These are phyloP conservation scores for Bostrychus sinensis DNA, from an alignment of 2,113 vertebrate genomes.

Conservation along the genomic window DNA sequence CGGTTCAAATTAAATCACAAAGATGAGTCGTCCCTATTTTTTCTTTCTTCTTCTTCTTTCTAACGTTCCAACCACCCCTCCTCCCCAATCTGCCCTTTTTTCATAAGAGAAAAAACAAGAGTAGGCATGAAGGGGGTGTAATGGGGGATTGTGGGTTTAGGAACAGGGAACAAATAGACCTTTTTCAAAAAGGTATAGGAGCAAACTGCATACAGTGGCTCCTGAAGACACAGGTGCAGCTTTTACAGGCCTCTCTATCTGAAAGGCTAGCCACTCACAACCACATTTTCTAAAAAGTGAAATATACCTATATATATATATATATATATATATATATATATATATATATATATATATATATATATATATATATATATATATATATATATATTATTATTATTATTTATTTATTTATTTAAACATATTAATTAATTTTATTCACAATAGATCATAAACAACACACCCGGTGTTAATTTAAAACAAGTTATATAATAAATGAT, in stretches of 20 bases:
- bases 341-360: no score
- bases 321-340: no score
- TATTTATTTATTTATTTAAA: no score
- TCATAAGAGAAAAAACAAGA: slow-evolving; percentile 23
- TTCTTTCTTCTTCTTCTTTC: slow-evolving; percentile 26
- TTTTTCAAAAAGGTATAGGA: slow-evolving; percentile 30
- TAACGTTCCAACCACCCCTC: slow-evolving; percentile 36
- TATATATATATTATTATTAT: no score
- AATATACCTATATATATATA: no score
- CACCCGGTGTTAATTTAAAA: no score
- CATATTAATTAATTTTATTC: no score
- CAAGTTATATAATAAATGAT: no score
- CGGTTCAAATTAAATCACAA: slow-evolving; percentile 71
- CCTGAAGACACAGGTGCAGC: slow-evolving; percentile 8
- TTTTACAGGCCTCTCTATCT: slow-evolving; percentile 14
- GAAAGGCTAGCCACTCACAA: slow-evolving; percentile 11
- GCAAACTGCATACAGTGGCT: slow-evolving; percentile 23
- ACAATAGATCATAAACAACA: no score
- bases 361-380: no score
- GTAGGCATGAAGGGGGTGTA: slow-evolving; percentile 1
- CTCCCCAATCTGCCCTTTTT: slow-evolving; percentile 42
- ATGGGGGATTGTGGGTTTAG: slow-evolving; percentile 4
- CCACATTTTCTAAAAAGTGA: no score
- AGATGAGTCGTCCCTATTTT: slow-evolving; percentile 55
- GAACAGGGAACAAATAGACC: slow-evolving; percentile 41